Evolutionary conservation across 2,797 vertebrate species (phyloP).

Genomic region (Girardinus metallicus): DNA sequence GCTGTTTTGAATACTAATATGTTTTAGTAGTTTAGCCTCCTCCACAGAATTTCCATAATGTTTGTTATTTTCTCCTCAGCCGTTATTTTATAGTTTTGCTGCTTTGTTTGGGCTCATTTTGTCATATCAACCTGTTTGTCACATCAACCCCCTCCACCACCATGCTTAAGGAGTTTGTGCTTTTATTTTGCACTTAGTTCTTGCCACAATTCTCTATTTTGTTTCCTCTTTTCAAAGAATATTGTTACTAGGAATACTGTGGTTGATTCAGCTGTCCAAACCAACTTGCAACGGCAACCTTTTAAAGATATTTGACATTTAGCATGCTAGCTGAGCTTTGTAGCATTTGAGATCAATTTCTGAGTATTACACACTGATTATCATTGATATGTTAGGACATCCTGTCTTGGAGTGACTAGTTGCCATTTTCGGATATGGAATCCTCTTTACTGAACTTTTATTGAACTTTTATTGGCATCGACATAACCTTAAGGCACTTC

Average conservation of each 20-base stretch:
- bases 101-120: background rate
- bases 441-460: background rate
- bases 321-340: background rate
- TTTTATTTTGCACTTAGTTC: background rate
- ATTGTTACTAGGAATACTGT: background rate
- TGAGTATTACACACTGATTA: background rate
- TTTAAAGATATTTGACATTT: background rate
- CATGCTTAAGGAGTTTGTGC: background rate
- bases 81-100: background rate
- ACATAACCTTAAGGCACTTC: background rate
- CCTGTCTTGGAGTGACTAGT: background rate
- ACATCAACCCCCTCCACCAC: background rate
- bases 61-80: background rate
- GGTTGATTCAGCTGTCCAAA: background rate
- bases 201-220: background rate
- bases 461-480: background rate
- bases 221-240: background rate
- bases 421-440: background rate
- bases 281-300: background rate
- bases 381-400: background rate
- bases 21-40: background rate
- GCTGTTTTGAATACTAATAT: background rate
- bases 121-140: background rate
- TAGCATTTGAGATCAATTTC: background rate
- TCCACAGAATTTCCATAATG: background rate